Base-by-base conservation (phyloP, 2,113 vertebrate genomes). In the Megaleporinus macrocephalus region DNA sequence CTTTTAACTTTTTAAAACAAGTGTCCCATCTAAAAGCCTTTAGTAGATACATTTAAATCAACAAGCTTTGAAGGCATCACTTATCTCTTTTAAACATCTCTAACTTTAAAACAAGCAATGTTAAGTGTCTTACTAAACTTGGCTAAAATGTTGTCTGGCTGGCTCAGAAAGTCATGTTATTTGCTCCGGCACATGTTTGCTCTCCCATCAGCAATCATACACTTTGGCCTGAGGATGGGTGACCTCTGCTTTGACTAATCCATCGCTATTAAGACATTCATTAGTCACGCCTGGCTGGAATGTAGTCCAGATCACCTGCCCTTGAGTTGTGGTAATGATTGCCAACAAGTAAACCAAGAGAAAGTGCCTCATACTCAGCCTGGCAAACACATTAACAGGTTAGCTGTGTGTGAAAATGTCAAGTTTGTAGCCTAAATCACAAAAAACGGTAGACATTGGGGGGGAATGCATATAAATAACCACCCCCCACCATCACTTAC, bases 281-380 rank as follows among this genome's bases (percentile, higher is more conserved):
- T 55, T 61, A 79, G 51, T 68, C 55, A 44, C 20, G 36, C 14
- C 68, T 72, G 27, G 49, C 30, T 79, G n/a, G 26, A 74, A 74
- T 4, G 44, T 1, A 24, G 24, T 78, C 4, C 15, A 47, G 49
- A 29, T 29, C 36, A 6, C 33, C 16, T 36, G 14, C 27, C 30
- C 18, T 51, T 24, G 47, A 59, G 24, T 59, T 7, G 24, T 20
- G 22, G 16, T 80, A 30, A 41, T 81, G 26, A 74, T 74, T 61
- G 18, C 9, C 41, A 7, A n/a, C 59, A 1, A 44, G 41, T 10
- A 11, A 44, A 44, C 11, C 41, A 44, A 44, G 41, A 44, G 1
- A 44, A 44, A 44, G 9, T 9, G 9, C 41, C 41, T 9, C 41
- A 44, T 10, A 36, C 36, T 36, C 36, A 36, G 41, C 11, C 11